Conservation (phyloP, 2,888 invertebrate genomes). For the Amphipyra berbera region DNA sequence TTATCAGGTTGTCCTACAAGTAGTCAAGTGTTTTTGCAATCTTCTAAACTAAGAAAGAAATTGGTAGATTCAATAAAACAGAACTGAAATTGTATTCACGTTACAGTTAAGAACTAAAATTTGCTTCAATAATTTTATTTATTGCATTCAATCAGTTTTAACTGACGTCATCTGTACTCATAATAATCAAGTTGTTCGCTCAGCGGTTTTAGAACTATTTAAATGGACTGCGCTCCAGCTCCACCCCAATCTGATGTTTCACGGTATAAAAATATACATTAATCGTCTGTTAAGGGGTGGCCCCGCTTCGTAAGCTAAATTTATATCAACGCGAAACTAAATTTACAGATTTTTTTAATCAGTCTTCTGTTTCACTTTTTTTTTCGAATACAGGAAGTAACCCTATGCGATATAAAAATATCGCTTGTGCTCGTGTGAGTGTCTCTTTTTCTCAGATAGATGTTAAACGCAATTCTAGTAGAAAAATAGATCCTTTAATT, state of each 20-base stretch:
- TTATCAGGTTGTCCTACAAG: background rate
- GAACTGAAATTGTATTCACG: too few species aligned
- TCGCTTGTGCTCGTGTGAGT: too few species aligned
- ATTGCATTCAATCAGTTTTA: constrained; percentile 19
- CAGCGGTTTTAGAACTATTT: constrained; percentile 69
- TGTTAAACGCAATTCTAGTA: too few species aligned
- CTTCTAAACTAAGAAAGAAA: too few species aligned
- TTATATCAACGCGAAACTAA: constrained; percentile 49
- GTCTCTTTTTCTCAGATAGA: too few species aligned
- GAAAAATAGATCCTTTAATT: background rate
- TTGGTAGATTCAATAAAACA: too few species aligned
- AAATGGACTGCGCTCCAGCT: constrained; percentile 68
- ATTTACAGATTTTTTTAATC: constrained; percentile 33
- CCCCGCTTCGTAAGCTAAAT: constrained; percentile 66
- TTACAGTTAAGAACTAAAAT: too few species aligned
- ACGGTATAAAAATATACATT: constrained; percentile 76
- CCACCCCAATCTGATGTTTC: constrained; percentile 71
- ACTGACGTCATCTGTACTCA: constrained; percentile 31
- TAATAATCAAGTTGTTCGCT: constrained; percentile 60
- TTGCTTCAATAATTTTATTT: constrained; percentile 4
- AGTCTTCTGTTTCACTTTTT: background rate
- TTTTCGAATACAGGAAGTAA: background rate
- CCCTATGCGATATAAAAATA: background rate
- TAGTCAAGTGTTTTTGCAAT: too few species aligned
- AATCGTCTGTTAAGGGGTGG: constrained; percentile 70